Evolutionary conservation across 2,113 vertebrate genomes (phyloP), one percentile per base, ranked within the genome.

Genomic region (Motacilla tschutschensis): DNA sequence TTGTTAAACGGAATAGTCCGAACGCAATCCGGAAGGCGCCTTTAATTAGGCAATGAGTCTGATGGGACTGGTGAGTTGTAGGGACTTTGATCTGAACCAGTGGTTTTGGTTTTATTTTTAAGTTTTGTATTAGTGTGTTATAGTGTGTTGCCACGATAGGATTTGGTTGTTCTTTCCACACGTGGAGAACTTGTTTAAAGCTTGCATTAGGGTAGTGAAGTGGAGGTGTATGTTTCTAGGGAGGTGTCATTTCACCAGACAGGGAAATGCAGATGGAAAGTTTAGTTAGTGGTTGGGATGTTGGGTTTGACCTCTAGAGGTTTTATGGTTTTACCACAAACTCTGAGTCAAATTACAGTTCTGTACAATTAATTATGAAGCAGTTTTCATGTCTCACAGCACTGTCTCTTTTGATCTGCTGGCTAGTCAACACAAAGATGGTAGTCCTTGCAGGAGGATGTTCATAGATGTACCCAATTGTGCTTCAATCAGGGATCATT

Each of bases 1-100:
- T 70, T 65, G 4, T 59, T 38, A 3, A 0, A 3, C 20, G 17
- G 25, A 59, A 2, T 10, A 36, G 20, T 22, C 13, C 3, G 33
- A 26, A 8, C 8, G 50, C 40, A 19, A 2, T 35, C 11, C 0
- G 28, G 33, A 67, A 44, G 36, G 17, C 12, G 0, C 21, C 2
- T 33, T 24, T 50, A 28, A 4, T 26, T 33, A 43, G 22, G 0
- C 4, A 17, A 6, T 5, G 53, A 64, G 33, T 46, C 5, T 35
- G n/a, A 4, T 33, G 36, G 41, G 12, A 7, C 33, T 60, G 18
- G 9, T 26, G 28, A 14, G 3, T 48, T 76, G 47, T 46, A 3
- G 7, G 17, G 63, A 9, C 29, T 72, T 75, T 14, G 22, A 29
- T 38, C 36, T 31, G 14, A 80, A 43, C 10, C 16, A 4, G 25